Evolutionary conservation across 2,797 vertebrate species (phyloP), one percentile per base, ranked within the genome.

Genomic region (Rhynchotus rufescens): DNA sequence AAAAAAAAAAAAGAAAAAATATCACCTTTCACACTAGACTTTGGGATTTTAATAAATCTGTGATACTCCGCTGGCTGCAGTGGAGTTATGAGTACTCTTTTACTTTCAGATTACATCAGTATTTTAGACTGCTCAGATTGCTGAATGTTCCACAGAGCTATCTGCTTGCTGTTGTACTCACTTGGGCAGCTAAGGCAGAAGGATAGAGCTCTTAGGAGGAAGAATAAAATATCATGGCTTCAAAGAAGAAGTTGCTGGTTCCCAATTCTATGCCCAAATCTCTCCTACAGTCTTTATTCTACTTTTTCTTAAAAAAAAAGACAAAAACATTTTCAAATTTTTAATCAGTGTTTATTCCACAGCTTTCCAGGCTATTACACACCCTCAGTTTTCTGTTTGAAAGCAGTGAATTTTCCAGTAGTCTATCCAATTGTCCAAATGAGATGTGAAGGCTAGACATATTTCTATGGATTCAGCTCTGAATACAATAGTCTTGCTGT

Each of bases 371-470:
- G 34, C 38, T 86, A 40, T 81, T 74, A 76, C 21, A 36, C 28
- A 74, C 73, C 42, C 34, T 89, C 61, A 67, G 20, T 89, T 93
- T 93, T 94, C 76, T 83, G 34, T 34, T 59, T 21, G 72, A 26
- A 45, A 85, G 15, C 32, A 74, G 38, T 0, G 0, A 62, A 22
- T 61, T 88, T 85, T 82, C 68, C 42, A 75, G 38, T 23, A 74
- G n/a, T 52, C 56, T 91, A 54, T 91, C 77, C 26, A 75, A 30
- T 42, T 84, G 42, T 25, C 72, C 30, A 64, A 61, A 28, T 92
- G 77, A 89, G 80, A 87, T 84, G 68, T 84, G 73, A 90, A 90
- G 21, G 32, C 28, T 57, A 86, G 79, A 59, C 3, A 2, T 75
- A 90, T 64, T 82, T 91, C 54, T 74, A 56, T 19, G 64, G 64